These are phyloP conservation scores for Macroramphosus scolopax DNA, from an alignment of 2,797 vertebrate species.

Conservation along the genomic window DNA sequence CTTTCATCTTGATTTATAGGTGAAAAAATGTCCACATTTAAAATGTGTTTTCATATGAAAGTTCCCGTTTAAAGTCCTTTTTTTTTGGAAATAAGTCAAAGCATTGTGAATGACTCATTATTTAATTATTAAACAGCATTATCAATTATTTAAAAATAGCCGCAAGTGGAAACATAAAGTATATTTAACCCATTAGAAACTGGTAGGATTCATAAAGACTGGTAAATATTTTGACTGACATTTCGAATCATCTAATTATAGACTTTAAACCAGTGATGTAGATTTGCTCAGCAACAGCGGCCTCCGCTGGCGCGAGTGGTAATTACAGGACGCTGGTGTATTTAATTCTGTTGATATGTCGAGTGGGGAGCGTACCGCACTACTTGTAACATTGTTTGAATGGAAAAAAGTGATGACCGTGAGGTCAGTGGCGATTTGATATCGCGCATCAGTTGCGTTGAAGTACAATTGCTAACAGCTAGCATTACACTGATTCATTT, in stretches of 20 bases:
- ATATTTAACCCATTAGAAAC: slow-evolving; percentile 7
- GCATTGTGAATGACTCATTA: slow-evolving; percentile 32
- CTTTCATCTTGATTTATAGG: too few species aligned
- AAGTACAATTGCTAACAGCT: background rate
- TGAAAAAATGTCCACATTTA: too few species aligned
- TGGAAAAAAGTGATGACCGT: too few species aligned
- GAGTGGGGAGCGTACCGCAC: too few species aligned
- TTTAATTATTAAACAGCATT: slow-evolving; percentile 10
- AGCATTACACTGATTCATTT: too few species aligned
- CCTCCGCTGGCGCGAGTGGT: too few species aligned
- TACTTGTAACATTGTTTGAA: too few species aligned
- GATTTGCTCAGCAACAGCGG: background rate
- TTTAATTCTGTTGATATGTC: too few species aligned
- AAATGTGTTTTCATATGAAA: background rate
- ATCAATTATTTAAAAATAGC: slow-evolving; percentile 18
- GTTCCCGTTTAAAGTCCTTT: background rate
- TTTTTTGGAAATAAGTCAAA: slow-evolving; percentile 8
- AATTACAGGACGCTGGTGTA: too few species aligned
- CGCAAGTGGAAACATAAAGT: slow-evolving; percentile 16
- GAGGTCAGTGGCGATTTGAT: too few species aligned
- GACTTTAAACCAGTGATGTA: background rate
- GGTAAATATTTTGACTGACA: slow-evolving; percentile 7
- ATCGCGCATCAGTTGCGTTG: too few species aligned
- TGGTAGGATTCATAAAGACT: background rate
- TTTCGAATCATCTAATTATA: slow-evolving; percentile 5